Evolutionary conservation across 2,888 invertebrate genomes (phyloP), one percentile per base, ranked within the genome.

Genomic region (Listrodromus nycthemerus): DNA sequence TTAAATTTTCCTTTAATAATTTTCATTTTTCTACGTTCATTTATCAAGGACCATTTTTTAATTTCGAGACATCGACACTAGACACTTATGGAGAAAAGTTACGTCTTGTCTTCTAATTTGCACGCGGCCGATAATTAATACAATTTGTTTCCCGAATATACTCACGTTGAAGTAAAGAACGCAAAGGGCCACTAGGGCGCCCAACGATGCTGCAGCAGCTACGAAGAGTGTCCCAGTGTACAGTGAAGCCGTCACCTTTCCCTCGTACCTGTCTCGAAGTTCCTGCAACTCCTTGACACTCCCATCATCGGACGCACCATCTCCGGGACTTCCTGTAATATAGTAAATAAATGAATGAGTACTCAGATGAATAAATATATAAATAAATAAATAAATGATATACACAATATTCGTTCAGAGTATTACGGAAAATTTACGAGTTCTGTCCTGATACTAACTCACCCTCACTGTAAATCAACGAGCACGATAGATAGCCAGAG

Each of bases 181-280:
- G 90, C 95, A 95, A 16, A 95, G 94, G 33, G 96, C 95, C 83
- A 95, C 94, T 66, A 97, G 94, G 10, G 96, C 94, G 24, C 95
- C 94, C 3, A 95, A 90, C 85, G 95, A 95, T 85, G 96, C 95
- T 50, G 95, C 90, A 8, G 96, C 93, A 7, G 96, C 95, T 76
- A 97, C 95, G 78, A 95, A 95, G 5, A 97, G 94, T 50, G 96
- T 96, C 0, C 96, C 96, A 85, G 96, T 95, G 92, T 97, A 97
- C 61, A 97, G 95, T 0, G 97, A 96, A 86, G 96, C 96, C 88
- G 97, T 97, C 89, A 97, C 89, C 82, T 91, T 92, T 13, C 92
- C 93, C 85, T 93, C 93, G 86, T 93, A 93, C 86, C 91, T 91
- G 86, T 91, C 90, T 8, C 92, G 91, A 65, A 93, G 90, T 82